phyloP scores from a whole-genome alignment of 2,888 invertebrate species.

The Deroplatys truncata region DNA sequence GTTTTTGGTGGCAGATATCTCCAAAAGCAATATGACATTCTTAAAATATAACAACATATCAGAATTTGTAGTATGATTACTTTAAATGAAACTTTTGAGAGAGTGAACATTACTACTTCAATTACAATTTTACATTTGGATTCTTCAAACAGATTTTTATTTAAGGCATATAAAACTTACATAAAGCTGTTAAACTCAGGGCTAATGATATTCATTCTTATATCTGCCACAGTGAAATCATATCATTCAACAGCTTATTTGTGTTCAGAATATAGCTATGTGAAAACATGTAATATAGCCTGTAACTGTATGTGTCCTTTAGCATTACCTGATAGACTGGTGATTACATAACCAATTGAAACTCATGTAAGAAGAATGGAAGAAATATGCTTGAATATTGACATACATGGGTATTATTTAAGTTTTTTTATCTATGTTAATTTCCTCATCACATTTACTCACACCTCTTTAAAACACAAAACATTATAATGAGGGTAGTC shows the following conservation, averaged over 20 bases:
- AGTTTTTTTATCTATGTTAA: no score
- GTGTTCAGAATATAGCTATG: background rate
- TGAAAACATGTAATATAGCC: background rate
- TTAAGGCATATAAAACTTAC: background rate
- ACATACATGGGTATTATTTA: background rate
- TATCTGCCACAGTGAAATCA: background rate
- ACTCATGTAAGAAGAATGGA: background rate
- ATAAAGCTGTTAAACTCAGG: background rate
- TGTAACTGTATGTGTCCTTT: background rate
- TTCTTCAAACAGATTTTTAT: background rate
- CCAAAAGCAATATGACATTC: background rate
- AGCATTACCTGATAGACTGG: background rate
- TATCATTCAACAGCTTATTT: background rate
- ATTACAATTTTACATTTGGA: background rate
- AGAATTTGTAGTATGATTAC: background rate
- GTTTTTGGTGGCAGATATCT: background rate
- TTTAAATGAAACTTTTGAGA: no score
- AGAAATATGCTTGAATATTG: background rate
- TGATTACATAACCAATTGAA: background rate
- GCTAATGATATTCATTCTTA: background rate
- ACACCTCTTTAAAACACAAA: no score
- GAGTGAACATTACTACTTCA: no score
- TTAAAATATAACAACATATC: background rate
- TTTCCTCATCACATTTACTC: no score
- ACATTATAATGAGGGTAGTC: no score